phyloP scores from a whole-genome alignment of 2,888 invertebrate genomes.

The Apotomis betuletana region DNA sequence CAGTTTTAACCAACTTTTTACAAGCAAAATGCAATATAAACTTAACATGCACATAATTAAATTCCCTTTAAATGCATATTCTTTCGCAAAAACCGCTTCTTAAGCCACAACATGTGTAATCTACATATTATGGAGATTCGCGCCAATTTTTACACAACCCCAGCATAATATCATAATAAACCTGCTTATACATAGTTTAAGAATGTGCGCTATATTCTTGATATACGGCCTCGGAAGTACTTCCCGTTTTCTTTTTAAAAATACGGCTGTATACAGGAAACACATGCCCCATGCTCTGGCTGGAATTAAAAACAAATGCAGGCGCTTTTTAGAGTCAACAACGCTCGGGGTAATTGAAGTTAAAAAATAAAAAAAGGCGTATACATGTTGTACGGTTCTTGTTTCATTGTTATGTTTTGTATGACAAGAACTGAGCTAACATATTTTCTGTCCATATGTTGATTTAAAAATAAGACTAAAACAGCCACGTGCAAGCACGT shows the following conservation, averaged over 20 bases:
- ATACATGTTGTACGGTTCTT: neutral
- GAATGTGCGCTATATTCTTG: slow-evolving; percentile 37
- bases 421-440: slow-evolving; percentile 2
- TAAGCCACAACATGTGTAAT: slow-evolving; percentile 51
- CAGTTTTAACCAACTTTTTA: slow-evolving; percentile 17
- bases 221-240: slow-evolving; percentile 34
- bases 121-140: slow-evolving; percentile 70
- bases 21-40: slow-evolving; percentile 25
- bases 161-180: slow-evolving; percentile 43
- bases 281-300: slow-evolving; percentile 34
- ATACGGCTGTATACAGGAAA: slow-evolving; percentile 34
- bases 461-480: neutral
- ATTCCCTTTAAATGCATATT: slow-evolving; percentile 39
- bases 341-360: slow-evolving; percentile 29
- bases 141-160: slow-evolving; percentile 43
- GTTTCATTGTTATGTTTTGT: slow-evolving; percentile 6
- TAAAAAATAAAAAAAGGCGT: neutral
- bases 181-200: slow-evolving; percentile 32
- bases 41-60: slow-evolving; percentile 32
- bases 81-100: slow-evolving; percentile 28
- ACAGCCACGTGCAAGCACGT: slow-evolving; percentile 1
- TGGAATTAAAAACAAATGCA: slow-evolving; percentile 37
- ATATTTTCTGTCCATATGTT: neutral
- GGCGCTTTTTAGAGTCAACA: slow-evolving; percentile 21
- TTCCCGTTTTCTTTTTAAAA: slow-evolving; percentile 39